Evolutionary conservation across 2,888 invertebrate genomes (phyloP).

Genomic region (Sesia apiformis): DNA sequence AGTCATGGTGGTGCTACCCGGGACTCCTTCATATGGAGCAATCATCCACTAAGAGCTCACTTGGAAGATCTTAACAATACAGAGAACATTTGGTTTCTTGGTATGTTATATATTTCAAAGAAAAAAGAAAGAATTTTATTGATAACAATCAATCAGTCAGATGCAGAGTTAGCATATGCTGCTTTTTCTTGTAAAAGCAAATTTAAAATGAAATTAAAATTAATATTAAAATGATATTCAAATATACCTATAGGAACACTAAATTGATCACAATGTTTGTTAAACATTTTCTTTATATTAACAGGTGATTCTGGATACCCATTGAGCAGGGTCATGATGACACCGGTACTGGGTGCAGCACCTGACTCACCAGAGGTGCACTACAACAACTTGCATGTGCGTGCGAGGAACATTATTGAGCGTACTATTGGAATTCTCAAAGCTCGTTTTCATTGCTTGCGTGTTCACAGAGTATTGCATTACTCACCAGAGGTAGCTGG

Average conservation of each 20-base stretch:
- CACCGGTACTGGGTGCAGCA: not conserved
- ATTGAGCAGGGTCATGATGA: slow-evolving; percentile 1
- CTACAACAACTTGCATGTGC: not conserved
- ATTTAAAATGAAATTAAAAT: no score
- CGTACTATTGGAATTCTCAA: slow-evolving; percentile 9
- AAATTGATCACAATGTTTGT: no score
- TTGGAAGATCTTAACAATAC: not conserved
- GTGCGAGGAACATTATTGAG: slow-evolving; percentile 5
- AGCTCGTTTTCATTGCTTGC: slow-evolving; percentile 10
- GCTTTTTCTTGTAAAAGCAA: no score
- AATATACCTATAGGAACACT: no score
- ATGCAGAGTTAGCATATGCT: no score
- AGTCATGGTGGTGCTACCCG: slow-evolving; percentile 3
- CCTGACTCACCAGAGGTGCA: not conserved
- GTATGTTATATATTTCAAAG: not conserved
- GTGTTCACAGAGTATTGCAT: slow-evolving; percentile 6
- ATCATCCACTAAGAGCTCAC: slow-evolving; percentile 1
- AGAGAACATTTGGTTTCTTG: slow-evolving; percentile 1
- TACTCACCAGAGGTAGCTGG: slow-evolving; percentile 8
- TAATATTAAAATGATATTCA: no score
- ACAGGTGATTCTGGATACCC: slow-evolving; percentile 2
- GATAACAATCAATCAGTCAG: no score
- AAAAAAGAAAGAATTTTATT: no score
- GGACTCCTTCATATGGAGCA: slow-evolving; percentile 2
- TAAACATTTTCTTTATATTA: not conserved